phyloP scores from a whole-genome alignment of 1,140 invertebrate species.

The Catajapyx aquilonaris region DNA sequence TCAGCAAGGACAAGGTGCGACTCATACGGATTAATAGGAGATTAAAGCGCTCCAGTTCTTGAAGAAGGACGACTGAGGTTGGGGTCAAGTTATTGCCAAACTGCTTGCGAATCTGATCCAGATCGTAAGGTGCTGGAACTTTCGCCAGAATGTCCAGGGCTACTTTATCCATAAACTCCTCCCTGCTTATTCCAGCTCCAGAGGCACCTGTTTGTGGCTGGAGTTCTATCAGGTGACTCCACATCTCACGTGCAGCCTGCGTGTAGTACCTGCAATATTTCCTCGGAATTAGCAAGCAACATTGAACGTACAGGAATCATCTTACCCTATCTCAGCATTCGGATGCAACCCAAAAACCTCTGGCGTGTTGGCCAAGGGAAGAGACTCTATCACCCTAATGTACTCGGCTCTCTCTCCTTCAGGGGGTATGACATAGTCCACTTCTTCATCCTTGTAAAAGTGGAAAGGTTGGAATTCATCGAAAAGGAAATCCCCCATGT shows the following conservation, averaged over 20 bases:
- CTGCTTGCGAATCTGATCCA: conserved; percentile 50
- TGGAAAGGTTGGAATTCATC: conserved; percentile 73
- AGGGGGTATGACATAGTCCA: conserved; percentile 57
- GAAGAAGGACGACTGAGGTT: conserved; percentile 60
- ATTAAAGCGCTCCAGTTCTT: conserved; percentile 77
- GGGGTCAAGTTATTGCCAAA: conserved; percentile 56
- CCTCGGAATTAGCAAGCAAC: too few species aligned
- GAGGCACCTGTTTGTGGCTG: conserved; percentile 61
- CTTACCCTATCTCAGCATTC: conserved; percentile 84
- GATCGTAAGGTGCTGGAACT: conserved; percentile 49
- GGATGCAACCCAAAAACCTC: conserved; percentile 77
- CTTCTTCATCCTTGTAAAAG: conserved; percentile 51
- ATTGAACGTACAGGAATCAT: too few species aligned
- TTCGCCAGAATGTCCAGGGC: conserved; percentile 44
- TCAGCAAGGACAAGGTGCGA: conserved; percentile 42
- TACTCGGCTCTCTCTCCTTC: conserved; percentile 44
- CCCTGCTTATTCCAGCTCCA: conserved; percentile 39
- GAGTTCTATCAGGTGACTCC: conserved; percentile 57
- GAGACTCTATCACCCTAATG: conserved; percentile 44
- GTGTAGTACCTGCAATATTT: too few species aligned
- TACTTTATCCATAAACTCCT: conserved; percentile 59
- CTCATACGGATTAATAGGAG: conserved; percentile 47
- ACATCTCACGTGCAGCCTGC: conserved; percentile 59
- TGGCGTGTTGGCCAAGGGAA: conserved; percentile 52
- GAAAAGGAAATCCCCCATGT: conserved; percentile 81